phyloP scores from a whole-genome alignment of 2,113 vertebrate species.

The Caranx ignobilis region DNA sequence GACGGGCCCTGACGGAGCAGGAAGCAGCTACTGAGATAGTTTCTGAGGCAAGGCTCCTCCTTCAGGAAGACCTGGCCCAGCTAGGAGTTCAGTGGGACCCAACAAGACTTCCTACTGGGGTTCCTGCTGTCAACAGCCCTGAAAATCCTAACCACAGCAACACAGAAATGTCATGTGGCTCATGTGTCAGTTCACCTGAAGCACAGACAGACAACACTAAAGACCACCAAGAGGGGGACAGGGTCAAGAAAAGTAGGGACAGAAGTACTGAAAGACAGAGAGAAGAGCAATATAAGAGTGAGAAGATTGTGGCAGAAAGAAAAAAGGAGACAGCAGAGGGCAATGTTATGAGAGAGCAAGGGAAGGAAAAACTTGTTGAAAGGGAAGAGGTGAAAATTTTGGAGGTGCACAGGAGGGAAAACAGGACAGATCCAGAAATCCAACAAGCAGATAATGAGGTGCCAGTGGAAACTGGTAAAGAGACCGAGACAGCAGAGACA shows the following conservation, averaged over 20 bases:
- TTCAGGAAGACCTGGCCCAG: slow-evolving; percentile 91
- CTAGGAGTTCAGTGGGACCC: slow-evolving; percentile 93
- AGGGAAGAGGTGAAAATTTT: neutral
- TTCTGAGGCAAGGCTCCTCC: slow-evolving; percentile 90
- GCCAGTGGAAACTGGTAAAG: slow-evolving; percentile 12
- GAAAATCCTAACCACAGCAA: slow-evolving; percentile 6
- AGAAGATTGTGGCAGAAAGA: neutral
- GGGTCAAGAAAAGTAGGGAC: neutral
- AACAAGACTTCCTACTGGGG: slow-evolving; percentile 42
- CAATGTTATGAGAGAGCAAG: slow-evolving; percentile 1
- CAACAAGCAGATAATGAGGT: neutral
- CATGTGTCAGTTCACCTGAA: slow-evolving; percentile 29
- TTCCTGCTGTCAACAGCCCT: slow-evolving; percentile 3
- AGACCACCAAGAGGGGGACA: neutral
- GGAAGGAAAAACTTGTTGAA: neutral
- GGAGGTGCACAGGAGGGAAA: slow-evolving; percentile 12
- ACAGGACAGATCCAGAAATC: neutral
- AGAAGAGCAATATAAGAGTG: neutral
- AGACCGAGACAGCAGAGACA: neutral
- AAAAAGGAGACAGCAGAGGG: slow-evolving; percentile 12
- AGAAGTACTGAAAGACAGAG: neutral
- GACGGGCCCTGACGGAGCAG: slow-evolving; percentile 89
- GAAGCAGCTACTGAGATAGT: slow-evolving; percentile 92
- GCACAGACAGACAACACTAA: neutral
- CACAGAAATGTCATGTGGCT: slow-evolving; percentile 21